A percentile compares a stretch with the other conserved stretches of the same genome.
These are phyloP conservation scores for Antheraea pernyi DNA, from an alignment of 1,140 invertebrate genomes.

Conservation along the genomic window DNA sequence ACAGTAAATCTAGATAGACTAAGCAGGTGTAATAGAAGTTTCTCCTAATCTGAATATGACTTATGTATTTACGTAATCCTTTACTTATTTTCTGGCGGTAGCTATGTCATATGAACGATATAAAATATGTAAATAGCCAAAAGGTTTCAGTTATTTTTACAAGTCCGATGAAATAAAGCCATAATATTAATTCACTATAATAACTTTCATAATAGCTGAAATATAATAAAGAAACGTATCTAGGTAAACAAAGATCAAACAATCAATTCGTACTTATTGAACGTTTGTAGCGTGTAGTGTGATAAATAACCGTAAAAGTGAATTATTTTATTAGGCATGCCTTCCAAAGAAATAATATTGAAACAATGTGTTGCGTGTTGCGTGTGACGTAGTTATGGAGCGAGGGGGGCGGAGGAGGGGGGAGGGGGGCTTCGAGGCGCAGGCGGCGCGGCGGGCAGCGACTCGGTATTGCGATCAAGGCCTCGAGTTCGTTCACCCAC, in stretches of 20 bases:
- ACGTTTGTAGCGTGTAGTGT: not conserved
- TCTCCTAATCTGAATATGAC: not conserved
- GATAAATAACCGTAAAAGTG: conserved; percentile 15
- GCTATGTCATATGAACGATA: too few relatives aligned
- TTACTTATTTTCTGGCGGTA: too few relatives aligned
- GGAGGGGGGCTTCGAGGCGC: conserved; percentile 21
- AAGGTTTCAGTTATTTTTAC: not conserved
- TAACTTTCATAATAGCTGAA: not conserved
- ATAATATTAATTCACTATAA: not conserved
- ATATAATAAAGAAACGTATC: not conserved
- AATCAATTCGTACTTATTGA: not conserved
- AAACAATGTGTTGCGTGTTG: conserved; percentile 46
- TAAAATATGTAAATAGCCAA: not conserved
- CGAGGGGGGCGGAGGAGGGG: not conserved
- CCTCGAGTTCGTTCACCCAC: conserved; percentile 70
- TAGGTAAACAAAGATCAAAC: not conserved
- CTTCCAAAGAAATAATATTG: conserved; percentile 36
- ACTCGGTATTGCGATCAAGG: conserved; percentile 73
- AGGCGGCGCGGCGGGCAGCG: conserved; percentile 26
- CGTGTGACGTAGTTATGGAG: conserved; percentile 43
- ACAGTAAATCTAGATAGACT: conserved; percentile 37
- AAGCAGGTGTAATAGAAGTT: conserved; percentile 1
- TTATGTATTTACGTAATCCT: not conserved
- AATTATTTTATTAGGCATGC: conserved; percentile 27
- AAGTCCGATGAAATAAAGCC: not conserved